phyloP scores from a whole-genome alignment of 1,140 invertebrate species.

The Leptopilina boulardi region DNA sequence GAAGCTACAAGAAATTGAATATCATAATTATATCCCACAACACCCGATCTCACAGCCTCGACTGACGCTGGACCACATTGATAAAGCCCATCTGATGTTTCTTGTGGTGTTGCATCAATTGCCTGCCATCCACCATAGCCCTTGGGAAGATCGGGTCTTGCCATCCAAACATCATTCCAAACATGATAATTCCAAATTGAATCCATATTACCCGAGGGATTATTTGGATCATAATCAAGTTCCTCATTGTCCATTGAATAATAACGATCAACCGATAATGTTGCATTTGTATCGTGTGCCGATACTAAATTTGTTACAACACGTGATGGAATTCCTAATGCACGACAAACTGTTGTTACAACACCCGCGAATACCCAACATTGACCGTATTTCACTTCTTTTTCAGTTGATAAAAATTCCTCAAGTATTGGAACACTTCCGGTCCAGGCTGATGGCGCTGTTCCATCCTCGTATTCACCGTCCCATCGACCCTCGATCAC shows the following conservation, averaged over 20 bases:
- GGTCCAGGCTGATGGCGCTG: slow-evolving; percentile 77
- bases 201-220: slow-evolving; percentile 56
- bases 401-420: slow-evolving; percentile 74
- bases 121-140: slow-evolving; percentile 81
- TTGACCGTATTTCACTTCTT: slow-evolving; percentile 81
- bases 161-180: slow-evolving; percentile 86
- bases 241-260: slow-evolving; percentile 76
- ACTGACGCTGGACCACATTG: slow-evolving; percentile 82
- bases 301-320: slow-evolving; percentile 80
- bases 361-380: slow-evolving; percentile 84
- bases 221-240: slow-evolving; percentile 66
- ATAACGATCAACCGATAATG: slow-evolving; percentile 80
- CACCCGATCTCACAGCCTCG: slow-evolving; percentile 79
- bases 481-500: slow-evolving; percentile 81
- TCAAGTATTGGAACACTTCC: slow-evolving; percentile 78
- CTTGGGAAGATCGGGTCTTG: slow-evolving; percentile 78
- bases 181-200: slow-evolving; percentile 83
- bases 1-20: slow-evolving; percentile 80
- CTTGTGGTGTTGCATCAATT: slow-evolving; percentile 81
- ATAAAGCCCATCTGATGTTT: slow-evolving; percentile 74
- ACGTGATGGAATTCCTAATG: slow-evolving; percentile 79
- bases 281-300: slow-evolving; percentile 80
- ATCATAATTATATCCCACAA: slow-evolving; percentile 80
- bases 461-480: slow-evolving; percentile 80
- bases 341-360: slow-evolving; percentile 78